phyloP scores from a whole-genome alignment of 1,140 invertebrate species.

The Saccostrea cuccullata region DNA sequence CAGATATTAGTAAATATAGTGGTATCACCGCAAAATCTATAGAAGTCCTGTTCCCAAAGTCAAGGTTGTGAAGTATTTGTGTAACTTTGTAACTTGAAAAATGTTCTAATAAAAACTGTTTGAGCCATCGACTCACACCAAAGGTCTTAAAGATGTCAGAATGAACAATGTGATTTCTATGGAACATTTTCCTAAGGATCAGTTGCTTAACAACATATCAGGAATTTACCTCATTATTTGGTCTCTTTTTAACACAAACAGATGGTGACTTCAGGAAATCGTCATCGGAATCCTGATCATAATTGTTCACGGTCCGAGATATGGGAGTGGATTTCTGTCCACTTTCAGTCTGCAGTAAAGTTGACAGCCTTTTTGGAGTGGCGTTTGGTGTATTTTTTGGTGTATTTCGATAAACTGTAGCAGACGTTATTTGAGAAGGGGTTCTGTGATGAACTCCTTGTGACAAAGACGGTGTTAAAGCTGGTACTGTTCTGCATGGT shows the following conservation, averaged over 20 bases:
- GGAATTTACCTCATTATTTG: not conserved
- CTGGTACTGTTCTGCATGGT: not conserved
- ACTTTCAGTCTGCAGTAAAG: not conserved
- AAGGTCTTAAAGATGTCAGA: no score
- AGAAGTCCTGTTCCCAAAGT: no score
- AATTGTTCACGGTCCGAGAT: not conserved
- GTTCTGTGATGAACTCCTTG: not conserved
- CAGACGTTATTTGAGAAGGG: not conserved
- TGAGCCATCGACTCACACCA: no score
- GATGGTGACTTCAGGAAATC: not conserved
- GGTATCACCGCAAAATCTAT: no score
- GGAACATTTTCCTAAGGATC: no score
- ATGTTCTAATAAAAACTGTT: no score
- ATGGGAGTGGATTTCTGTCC: not conserved
- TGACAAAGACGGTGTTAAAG: not conserved
- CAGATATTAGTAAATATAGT: no score
- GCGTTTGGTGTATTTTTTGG: not conserved
- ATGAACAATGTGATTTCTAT: no score
- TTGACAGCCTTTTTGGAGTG: not conserved
- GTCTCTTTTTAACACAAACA: not conserved
- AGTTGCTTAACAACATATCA: not conserved
- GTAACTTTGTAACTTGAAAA: no score
- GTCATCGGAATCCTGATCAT: not conserved
- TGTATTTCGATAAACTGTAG: not conserved
- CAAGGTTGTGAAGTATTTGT: no score